phyloP scores from a whole-genome alignment of 92 coral and sea anemone genomes.

The Epizoanthus illoricatus region DNA sequence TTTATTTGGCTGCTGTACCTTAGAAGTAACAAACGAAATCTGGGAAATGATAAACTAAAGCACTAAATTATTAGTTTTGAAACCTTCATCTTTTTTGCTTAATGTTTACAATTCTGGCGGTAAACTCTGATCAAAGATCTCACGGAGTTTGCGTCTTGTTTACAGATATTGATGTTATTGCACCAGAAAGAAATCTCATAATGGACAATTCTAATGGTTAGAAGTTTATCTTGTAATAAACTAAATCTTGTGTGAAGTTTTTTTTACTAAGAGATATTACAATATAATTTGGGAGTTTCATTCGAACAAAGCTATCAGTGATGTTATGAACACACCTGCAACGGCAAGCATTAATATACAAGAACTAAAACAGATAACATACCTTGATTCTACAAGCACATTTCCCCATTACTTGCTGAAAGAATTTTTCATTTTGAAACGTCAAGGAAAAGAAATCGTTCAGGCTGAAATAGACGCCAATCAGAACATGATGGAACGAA shows the following conservation, averaged over 20 bases:
- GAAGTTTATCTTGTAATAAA: not conserved
- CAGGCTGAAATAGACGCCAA: not conserved
- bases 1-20: not conserved
- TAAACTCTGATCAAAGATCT: not conserved
- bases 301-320: not conserved
- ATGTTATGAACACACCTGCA: not conserved
- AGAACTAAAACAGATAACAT: not conserved
- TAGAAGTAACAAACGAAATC: not conserved
- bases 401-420: not conserved
- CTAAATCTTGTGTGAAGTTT: not conserved
- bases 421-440: not conserved
- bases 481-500: not conserved
- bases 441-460: not conserved
- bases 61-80: not conserved
- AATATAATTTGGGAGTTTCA: too few species aligned
- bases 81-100: not conserved
- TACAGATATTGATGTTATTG: conserved; percentile 4
- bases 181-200: not conserved
- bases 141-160: not conserved
- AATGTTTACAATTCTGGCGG: not conserved
- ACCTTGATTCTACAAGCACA: conserved; percentile 2
- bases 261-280: too few species aligned
- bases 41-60: conserved; percentile 12
- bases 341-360: not conserved
- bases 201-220: not conserved